Evolutionary conservation across 2,888 invertebrate species (phyloP), one percentile per base, ranked within the genome.

Genomic region (Lasioglossum malachurum): DNA sequence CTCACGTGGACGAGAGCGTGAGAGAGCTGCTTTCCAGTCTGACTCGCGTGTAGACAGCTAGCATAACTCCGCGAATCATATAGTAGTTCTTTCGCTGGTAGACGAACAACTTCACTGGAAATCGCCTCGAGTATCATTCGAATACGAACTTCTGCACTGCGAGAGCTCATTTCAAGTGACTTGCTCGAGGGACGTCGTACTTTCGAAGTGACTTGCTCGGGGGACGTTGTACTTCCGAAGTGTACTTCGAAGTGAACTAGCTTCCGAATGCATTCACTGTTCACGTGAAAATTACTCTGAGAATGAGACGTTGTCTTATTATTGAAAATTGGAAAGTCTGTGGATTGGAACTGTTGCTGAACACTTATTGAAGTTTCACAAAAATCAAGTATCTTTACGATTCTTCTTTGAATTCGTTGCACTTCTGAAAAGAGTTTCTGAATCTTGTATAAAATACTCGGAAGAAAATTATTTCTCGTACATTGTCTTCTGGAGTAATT

Each of bases 41-140:
- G 31, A 23, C 35, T 69, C 67, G 67, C 67, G 35, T 38, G 35
- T 38, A 35, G 67, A 69, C 67, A 69, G 35, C 10, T 19, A 38
- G 19, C 67, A 69, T 69, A 69, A 69, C 67, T 69, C 67, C 67
- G 35, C 35, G 67, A 35, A 69, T 38, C 19, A 10, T 69, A 35
- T 35, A 35, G 35, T 35, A 23, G 4, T 69, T 69, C 67, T 69
- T 35, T 19, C 23, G 10, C 67, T 5, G 35, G n/a, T n/a, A 12
- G 57, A 57, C 72, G 60, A 60, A 16, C 27, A 46, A 53, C 44
- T 35, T 19, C 60, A 46, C 38, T 41, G 27, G 31, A 14, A 41
- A 8, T n/a, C 19, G 49, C 27, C 0, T 31, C 31, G 64, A 31
- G 64, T 27, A 16, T 31, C 31, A 14, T 64, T 64, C 64, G 64